phyloP scores from a whole-genome alignment of 1,140 invertebrate species.

The Oryctes rhinoceros region DNA sequence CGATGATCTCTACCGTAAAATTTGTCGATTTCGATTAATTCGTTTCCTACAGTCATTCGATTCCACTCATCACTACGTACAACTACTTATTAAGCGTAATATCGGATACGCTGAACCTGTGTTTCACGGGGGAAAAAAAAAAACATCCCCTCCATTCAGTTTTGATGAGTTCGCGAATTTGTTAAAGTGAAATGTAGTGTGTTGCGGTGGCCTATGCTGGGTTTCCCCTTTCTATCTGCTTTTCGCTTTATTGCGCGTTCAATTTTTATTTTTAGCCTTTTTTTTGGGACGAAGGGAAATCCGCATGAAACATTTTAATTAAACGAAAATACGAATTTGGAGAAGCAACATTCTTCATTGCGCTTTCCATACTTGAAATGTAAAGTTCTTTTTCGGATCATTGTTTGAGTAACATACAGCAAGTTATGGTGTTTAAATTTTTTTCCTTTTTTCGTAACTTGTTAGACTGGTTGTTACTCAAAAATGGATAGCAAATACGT shows the following conservation, averaged over 20 bases:
- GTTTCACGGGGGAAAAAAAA: neutral
- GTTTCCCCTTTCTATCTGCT: neutral
- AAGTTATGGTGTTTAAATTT: too few species aligned
- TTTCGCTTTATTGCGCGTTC: neutral
- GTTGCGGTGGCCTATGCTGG: too few species aligned
- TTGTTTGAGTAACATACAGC: too few species aligned
- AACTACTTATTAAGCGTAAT: constrained; percentile 1
- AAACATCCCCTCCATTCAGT: neutral
- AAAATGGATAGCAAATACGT: too few species aligned
- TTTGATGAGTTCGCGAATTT: neutral
- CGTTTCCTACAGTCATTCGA: too few species aligned
- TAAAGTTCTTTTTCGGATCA: too few species aligned
- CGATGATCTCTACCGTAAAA: neutral
- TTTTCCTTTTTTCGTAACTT: too few species aligned
- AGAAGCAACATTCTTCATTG: too few species aligned
- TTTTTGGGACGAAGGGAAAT: neutral
- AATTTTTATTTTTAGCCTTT: neutral
- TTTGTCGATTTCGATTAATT: too few species aligned
- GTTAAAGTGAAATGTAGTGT: constrained; percentile 8
- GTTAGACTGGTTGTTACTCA: too few species aligned
- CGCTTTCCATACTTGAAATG: too few species aligned
- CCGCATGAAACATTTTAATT: neutral
- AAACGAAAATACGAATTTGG: neutral
- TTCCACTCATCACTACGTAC: neutral
- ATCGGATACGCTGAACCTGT: neutral